Conservation (phyloP, 2,113 vertebrate species). For the Perca flavescens region DNA sequence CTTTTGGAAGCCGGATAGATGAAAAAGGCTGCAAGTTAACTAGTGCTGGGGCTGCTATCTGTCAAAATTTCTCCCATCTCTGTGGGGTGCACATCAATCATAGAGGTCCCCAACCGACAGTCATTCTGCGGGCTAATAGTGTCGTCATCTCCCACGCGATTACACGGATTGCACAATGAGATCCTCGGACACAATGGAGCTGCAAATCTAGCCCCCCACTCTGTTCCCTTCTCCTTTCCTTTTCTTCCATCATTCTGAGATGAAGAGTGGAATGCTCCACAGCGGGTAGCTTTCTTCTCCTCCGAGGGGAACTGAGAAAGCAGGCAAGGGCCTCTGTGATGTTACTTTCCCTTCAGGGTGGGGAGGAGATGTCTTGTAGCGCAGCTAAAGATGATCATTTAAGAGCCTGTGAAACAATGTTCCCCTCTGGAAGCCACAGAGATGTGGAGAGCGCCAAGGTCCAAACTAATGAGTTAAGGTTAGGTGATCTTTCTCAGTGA, state of each 20-base stretch:
- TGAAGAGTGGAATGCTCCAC: slow-evolving; percentile 81
- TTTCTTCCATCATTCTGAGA: slow-evolving; percentile 78
- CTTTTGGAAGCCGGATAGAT: slow-evolving; percentile 48
- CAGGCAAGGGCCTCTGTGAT: slow-evolving; percentile 82
- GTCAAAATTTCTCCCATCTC: slow-evolving; percentile 72
- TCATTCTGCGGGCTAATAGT: slow-evolving; percentile 67
- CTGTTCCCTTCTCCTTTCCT: slow-evolving; percentile 62
- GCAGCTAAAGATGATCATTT: slow-evolving; percentile 84
- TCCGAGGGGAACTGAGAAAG: slow-evolving; percentile 77
- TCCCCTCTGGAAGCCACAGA: slow-evolving; percentile 59
- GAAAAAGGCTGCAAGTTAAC: slow-evolving; percentile 73
- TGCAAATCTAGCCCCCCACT: slow-evolving; percentile 62
- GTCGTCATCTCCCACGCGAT: slow-evolving; percentile 74
- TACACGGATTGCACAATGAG: slow-evolving; percentile 68
- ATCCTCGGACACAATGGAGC: slow-evolving; percentile 80
- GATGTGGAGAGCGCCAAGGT: slow-evolving; percentile 49
- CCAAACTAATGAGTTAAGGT: slow-evolving; percentile 70
- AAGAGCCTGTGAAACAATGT: slow-evolving; percentile 77
- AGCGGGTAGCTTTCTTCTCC: slow-evolving; percentile 82
- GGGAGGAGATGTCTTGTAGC: slow-evolving; percentile 80
- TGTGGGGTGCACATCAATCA: slow-evolving; percentile 71
- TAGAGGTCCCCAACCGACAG: slow-evolving; percentile 64
- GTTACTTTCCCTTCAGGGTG: slow-evolving; percentile 81
- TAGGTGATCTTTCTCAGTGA: slow-evolving; percentile 55
- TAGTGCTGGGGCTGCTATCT: slow-evolving; percentile 61